Percentiles rank a stretch among this genome's conserved stretches.
Conservation (phyloP, 2,113 vertebrate species). For the Furnarius figulus region DNA sequence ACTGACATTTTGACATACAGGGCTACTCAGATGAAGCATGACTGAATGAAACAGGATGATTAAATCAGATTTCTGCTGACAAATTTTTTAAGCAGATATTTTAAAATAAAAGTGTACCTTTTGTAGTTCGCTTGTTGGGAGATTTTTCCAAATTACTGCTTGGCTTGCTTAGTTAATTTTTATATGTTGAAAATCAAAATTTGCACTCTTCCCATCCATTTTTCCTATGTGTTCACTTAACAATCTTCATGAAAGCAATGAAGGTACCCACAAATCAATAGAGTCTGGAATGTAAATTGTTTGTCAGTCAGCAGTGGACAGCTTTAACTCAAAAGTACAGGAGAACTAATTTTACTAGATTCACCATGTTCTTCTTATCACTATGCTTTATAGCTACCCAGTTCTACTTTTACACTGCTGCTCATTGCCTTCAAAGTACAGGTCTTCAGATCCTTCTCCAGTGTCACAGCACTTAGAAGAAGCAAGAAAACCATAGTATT, state of each 20-base stretch:
- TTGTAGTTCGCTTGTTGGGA: background rate
- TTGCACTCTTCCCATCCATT: background rate
- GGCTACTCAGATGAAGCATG: background rate
- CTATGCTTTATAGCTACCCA: background rate
- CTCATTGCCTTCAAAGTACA: background rate
- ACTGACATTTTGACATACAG: background rate
- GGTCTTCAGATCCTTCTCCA: background rate
- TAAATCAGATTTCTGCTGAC: background rate
- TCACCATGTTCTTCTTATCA: background rate
- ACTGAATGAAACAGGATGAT: background rate
- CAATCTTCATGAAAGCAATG: background rate
- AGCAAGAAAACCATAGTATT: background rate
- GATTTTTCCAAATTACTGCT: background rate
- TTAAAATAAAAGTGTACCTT: background rate
- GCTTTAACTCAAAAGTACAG: background rate
- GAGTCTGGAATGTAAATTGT: background rate
- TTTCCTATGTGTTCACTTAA: background rate
- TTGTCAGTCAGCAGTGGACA: background rate
- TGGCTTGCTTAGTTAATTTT: background rate
- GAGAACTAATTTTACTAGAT: background rate
- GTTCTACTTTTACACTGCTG: background rate
- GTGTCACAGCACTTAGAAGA: background rate
- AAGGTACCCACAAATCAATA: background rate
- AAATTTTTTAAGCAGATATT: background rate
- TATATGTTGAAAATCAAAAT: background rate